These are phyloP conservation scores for Barnardius zonarius DNA, from an alignment of 2,113 vertebrate species.

Conservation along the genomic window DNA sequence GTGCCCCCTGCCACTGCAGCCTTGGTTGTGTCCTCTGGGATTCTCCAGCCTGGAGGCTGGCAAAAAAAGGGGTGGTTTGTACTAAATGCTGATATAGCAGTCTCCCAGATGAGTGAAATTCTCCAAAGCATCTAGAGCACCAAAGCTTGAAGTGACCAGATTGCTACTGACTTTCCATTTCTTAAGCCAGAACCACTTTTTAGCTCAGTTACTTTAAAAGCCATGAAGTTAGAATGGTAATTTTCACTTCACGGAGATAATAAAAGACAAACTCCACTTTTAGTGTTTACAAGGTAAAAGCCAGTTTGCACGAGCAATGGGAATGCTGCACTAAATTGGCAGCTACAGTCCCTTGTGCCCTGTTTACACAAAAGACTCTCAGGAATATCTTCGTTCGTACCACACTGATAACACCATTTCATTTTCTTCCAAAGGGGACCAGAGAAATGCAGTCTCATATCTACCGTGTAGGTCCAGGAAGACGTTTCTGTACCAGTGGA, in stretches of 20 bases:
- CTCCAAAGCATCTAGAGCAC: not conserved
- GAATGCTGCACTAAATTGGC: not conserved
- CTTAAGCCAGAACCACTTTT: not conserved
- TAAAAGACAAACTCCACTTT: not conserved
- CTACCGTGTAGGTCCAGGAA: not conserved
- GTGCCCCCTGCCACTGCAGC: not conserved
- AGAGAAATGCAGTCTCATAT: not conserved
- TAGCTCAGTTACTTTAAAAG: not conserved
- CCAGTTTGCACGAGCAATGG: not conserved
- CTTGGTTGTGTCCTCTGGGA: not conserved
- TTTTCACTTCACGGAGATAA: not conserved
- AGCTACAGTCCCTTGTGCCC: not conserved
- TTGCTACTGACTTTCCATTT: not conserved
- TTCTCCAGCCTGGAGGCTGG: not conserved
- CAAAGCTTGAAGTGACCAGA: not conserved
- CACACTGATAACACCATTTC: accelerated
- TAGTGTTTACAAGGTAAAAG: not conserved
- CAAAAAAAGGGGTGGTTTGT: not conserved
- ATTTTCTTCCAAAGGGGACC: not conserved
- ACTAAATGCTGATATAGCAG: not conserved
- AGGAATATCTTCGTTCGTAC: not conserved
- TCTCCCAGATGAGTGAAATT: not conserved
- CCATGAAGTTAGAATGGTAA: not conserved
- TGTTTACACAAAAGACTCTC: not conserved
- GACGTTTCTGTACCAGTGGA: not conserved